phyloP scores from a whole-genome alignment of 1,140 invertebrate genomes.

The Euwallacea similis region DNA sequence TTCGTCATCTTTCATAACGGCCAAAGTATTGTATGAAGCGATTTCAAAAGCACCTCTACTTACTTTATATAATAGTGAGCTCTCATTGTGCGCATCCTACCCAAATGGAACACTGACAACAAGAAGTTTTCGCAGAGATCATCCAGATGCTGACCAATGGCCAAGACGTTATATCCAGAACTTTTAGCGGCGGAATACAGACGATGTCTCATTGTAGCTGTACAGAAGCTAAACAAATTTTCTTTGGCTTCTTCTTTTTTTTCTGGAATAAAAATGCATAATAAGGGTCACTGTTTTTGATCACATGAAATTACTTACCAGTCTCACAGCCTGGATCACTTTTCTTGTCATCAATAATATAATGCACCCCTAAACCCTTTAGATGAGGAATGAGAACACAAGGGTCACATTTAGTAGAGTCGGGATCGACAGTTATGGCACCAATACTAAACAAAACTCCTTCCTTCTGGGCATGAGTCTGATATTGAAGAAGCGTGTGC shows the following conservation, averaged over 20 bases:
- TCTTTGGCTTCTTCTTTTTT: slow-evolving; percentile 42
- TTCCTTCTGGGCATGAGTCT: slow-evolving; percentile 73
- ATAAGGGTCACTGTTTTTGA: background rate
- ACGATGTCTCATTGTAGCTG: slow-evolving; percentile 51
- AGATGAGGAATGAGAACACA: slow-evolving; percentile 70
- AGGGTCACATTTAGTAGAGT: slow-evolving; percentile 66
- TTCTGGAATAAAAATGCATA: slow-evolving; percentile 38
- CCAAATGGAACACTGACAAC: slow-evolving; percentile 80
- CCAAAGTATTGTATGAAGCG: background rate
- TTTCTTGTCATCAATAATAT: slow-evolving; percentile 68
- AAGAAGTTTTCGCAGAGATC: slow-evolving; percentile 83
- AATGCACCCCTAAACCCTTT: slow-evolving; percentile 66
- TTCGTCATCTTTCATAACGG: background rate
- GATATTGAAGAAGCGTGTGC: slow-evolving; percentile 83
- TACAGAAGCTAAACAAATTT: slow-evolving; percentile 45
- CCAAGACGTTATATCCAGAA: slow-evolving; percentile 82
- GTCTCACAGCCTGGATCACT: slow-evolving; percentile 39
- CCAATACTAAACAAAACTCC: slow-evolving; percentile 76
- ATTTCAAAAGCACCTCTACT: slow-evolving; percentile 34
- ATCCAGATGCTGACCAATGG: slow-evolving; percentile 85
- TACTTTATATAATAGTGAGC: slow-evolving; percentile 75
- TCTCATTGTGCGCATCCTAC: slow-evolving; percentile 77
- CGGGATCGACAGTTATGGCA: slow-evolving; percentile 73
- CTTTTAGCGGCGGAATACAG: slow-evolving; percentile 75
- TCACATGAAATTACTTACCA: slow-evolving; percentile 32